phyloP scores from a whole-genome alignment of 2,888 invertebrate genomes.

The Leucoptera coffeella region DNA sequence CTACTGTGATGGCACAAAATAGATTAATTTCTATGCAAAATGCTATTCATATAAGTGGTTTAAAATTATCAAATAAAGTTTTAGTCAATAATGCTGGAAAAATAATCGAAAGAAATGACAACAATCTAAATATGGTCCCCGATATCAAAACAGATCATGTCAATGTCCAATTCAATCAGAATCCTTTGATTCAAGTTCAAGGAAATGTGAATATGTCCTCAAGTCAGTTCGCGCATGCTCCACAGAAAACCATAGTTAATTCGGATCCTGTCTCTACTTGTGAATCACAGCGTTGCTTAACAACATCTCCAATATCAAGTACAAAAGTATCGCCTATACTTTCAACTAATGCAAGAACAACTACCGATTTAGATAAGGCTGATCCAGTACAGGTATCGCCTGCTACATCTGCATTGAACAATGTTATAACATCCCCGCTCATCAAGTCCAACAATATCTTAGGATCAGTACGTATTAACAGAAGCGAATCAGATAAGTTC shows the following conservation, averaged over 20 bases:
- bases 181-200: conserved; percentile 31
- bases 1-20: conserved; percentile 39
- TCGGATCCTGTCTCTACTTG: no score
- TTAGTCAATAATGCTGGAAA: conserved; percentile 23
- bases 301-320: conserved; percentile 21
- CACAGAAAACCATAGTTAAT: conserved; percentile 25
- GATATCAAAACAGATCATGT: no score
- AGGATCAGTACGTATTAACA: conserved; percentile 16
- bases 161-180: conserved; percentile 17
- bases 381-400: conserved; percentile 17
- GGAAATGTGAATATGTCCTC: conserved; percentile 20
- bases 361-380: no score
- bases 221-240: conserved; percentile 25
- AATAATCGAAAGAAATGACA: conserved; percentile 29
- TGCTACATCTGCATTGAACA: conserved; percentile 21
- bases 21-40: conserved; percentile 39
- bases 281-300: no score
- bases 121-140: no score
- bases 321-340: no score
- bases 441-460: conserved; percentile 19
- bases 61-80: conserved; percentile 31
- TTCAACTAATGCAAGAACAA: no score
- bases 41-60: conserved; percentile 21
- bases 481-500: conserved; percentile 14
- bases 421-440: conserved; percentile 28